Evolutionary conservation across 2,113 vertebrate genomes (phyloP).

Genomic region (Coreoperca whiteheadi): DNA sequence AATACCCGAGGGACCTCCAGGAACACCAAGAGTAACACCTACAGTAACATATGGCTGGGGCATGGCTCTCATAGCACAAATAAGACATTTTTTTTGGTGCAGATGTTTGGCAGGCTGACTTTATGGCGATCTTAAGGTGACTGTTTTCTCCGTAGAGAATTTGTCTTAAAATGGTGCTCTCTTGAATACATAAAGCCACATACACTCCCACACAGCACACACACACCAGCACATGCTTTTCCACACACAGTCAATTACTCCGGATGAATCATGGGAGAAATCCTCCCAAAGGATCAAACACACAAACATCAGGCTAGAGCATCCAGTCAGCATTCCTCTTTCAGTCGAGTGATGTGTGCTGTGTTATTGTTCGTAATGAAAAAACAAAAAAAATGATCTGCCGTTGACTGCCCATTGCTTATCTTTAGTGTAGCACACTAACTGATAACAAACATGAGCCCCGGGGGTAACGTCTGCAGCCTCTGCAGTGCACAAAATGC

Average conservation of each 20-base stretch:
- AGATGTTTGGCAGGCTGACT: conserved; percentile 66
- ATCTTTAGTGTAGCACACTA: conserved; percentile 69
- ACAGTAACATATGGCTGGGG: conserved; percentile 42
- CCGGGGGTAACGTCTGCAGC: conserved; percentile 35
- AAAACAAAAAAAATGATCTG: conserved; percentile 60
- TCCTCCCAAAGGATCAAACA: conserved; percentile 54
- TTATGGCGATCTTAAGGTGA: conserved; percentile 60
- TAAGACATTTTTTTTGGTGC: conserved; percentile 51
- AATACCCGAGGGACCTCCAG: conserved; percentile 42
- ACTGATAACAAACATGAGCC: conserved; percentile 65
- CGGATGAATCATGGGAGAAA: conserved; percentile 61
- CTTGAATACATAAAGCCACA: conserved; percentile 66
- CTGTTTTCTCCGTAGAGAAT: conserved; percentile 77
- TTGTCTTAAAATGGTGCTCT: conserved; percentile 86
- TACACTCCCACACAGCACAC: conserved; percentile 48
- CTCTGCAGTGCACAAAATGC: conserved; percentile 49
- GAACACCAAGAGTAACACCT: conserved; percentile 58
- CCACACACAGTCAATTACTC: conserved; percentile 55
- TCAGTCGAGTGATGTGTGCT: conserved; percentile 75
- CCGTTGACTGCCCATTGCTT: conserved; percentile 68
- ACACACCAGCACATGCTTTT: conserved; percentile 38
- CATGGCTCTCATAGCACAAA: conserved; percentile 69
- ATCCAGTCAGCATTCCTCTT: conserved; percentile 76
- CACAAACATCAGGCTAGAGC: conserved; percentile 65
- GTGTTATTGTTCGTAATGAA: conserved; percentile 74